Conservation (phyloP, 2,113 vertebrate genomes). For the Nettapus auritus region DNA sequence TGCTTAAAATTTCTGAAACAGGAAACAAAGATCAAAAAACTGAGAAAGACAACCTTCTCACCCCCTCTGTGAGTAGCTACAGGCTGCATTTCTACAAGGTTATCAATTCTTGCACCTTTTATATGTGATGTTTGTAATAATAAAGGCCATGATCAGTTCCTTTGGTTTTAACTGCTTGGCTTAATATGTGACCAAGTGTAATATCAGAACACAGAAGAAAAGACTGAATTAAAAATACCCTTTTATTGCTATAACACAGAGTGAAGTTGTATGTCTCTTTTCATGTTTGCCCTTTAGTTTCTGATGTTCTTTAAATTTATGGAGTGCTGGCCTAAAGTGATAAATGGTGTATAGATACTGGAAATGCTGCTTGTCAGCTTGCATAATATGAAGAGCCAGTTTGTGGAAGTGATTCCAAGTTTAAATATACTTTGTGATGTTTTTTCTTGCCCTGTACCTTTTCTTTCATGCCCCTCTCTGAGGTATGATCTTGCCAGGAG, state of each 20-base stretch:
- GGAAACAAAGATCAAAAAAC: neutral
- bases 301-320: conserved; percentile 17
- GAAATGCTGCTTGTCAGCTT: neutral
- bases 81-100: neutral
- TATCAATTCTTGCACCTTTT: neutral
- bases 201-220: conserved; percentile 33
- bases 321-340: neutral
- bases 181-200: neutral
- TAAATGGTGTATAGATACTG: neutral
- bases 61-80: neutral
- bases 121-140: neutral
- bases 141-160: neutral
- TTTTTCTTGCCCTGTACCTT: neutral
- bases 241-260: neutral
- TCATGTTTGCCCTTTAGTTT: conserved; percentile 33
- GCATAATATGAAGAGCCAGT: neutral
- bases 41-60: neutral
- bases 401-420: neutral
- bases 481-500: neutral
- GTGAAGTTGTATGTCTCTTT: conserved; percentile 5
- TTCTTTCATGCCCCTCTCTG: neutral
- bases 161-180: neutral
- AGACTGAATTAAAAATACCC: neutral
- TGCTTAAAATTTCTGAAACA: neutral
- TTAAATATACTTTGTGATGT: neutral